phyloP scores from a whole-genome alignment of 2,888 invertebrate genomes.

The Rhamphomyia laevipes region DNA sequence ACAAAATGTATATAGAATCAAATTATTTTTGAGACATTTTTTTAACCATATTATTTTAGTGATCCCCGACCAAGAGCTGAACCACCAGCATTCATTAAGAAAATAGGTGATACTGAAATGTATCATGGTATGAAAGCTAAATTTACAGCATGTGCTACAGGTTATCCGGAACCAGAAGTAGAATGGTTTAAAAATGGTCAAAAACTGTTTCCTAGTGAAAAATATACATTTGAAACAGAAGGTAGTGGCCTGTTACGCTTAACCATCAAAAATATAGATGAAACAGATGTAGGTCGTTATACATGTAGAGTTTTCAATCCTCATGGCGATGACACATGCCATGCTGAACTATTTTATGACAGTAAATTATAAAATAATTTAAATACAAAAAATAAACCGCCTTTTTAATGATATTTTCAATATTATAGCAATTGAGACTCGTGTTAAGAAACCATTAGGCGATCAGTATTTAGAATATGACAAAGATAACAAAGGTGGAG shows the following conservation, averaged over 20 bases:
- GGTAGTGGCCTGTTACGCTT: constrained; percentile 60
- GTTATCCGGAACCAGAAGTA: constrained; percentile 76
- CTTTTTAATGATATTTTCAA: neutral
- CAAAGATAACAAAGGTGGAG: constrained; percentile 67
- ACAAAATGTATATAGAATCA: constrained; percentile 57
- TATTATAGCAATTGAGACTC: constrained; percentile 50
- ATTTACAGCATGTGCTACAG: constrained; percentile 85
- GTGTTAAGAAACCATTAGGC: constrained; percentile 51
- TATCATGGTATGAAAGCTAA: constrained; percentile 80
- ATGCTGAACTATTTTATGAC: constrained; percentile 69
- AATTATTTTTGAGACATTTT: too few species aligned
- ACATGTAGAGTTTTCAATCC: constrained; percentile 71
- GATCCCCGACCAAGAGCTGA: constrained; percentile 39
- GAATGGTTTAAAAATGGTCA: constrained; percentile 77
- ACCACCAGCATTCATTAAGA: constrained; percentile 78
- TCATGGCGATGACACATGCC: constrained; percentile 71
- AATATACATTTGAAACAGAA: constrained; percentile 73
- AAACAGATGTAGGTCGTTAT: constrained; percentile 75
- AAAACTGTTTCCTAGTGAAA: constrained; percentile 67
- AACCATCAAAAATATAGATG: constrained; percentile 63
- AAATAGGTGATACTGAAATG: constrained; percentile 77
- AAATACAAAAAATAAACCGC: constrained; percentile 5
- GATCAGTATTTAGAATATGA: constrained; percentile 79
- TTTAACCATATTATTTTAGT: neutral
- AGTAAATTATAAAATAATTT: constrained; percentile 38